phyloP scores from a whole-genome alignment of 2,888 invertebrate genomes.

The Hemaris fuciformis region DNA sequence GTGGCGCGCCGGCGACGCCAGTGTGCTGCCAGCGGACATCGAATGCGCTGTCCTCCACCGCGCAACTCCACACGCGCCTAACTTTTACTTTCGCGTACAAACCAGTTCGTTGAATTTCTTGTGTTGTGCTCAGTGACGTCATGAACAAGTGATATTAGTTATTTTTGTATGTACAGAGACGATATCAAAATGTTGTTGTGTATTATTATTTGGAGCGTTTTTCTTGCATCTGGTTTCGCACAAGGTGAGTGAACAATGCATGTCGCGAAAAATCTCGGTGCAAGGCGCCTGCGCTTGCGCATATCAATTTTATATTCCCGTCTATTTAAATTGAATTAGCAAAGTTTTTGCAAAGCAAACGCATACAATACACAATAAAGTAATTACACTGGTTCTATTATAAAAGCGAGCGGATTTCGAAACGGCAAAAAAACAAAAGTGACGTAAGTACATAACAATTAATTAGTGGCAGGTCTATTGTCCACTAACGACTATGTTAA shows the following conservation, averaged over 20 bases:
- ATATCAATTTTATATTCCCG: neutral
- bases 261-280: slow-evolving; percentile 12
- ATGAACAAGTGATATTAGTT: slow-evolving; percentile 60
- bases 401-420: slow-evolving; percentile 2
- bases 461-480: slow-evolving; percentile 13
- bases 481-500: slow-evolving; percentile 15
- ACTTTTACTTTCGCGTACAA: slow-evolving; percentile 64
- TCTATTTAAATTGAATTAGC: neutral
- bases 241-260: slow-evolving; percentile 76
- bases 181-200: slow-evolving; percentile 69
- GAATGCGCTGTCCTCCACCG: slow-evolving; percentile 19
- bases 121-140: slow-evolving; percentile 46
- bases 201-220: slow-evolving; percentile 72
- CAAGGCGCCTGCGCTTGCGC: slow-evolving; percentile 2
- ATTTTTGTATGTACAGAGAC: slow-evolving; percentile 37
- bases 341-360: neutral
- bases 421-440: slow-evolving; percentile 2
- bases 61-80: slow-evolving; percentile 30
- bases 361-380: neutral
- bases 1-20: slow-evolving; percentile 47
- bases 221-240: slow-evolving; percentile 61
- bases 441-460: slow-evolving; percentile 9
- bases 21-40: slow-evolving; percentile 44
- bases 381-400: slow-evolving; percentile 4
- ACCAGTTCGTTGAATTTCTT: slow-evolving; percentile 29